Evolutionary conservation across 2,113 vertebrate genomes (phyloP), one percentile per base, ranked within the genome.

Genomic region (Aphelocoma coerulescens): DNA sequence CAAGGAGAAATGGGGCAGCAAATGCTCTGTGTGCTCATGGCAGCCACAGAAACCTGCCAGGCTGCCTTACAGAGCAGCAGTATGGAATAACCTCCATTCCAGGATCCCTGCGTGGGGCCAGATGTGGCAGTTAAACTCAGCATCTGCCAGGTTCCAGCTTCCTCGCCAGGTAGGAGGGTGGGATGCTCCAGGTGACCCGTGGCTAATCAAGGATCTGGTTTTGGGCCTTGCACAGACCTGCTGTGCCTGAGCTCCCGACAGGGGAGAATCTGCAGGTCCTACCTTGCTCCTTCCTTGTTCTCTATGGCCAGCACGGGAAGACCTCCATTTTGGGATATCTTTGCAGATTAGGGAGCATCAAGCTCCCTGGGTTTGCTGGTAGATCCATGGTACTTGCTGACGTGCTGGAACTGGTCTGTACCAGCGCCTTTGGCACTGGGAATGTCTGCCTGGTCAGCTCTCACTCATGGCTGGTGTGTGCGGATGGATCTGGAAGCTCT

Each of bases 281-380:
- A 30, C 30, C 49, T 46, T 54, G 43, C 80, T 82, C 46, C 26
- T 71, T 58, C 37, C 49, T 33, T 33, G 33, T 30, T 48, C 2
- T 65, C n/a, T 26, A 1, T 5, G 33, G 33, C 44, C 3, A 5
- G n/a, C 41, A 0, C 1, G 6, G 54, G 57, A 55, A 52, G 12
- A 77, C 37, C 66, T 52, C 32, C 2, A 0, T 61, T 84, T 74
- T 63, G 32, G 72, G 63, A 58, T 55, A 21, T 48, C 76, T 80
- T 11, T 84, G 58, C n/a, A 66, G 61, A 41, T 76, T 37, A 18
- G 2, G 43, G 63, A 84, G 41, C 41, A 14, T 28, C 2, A 2
- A 26, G 51, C 46, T 85, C n/a, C 23, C n/a, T 43, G 39, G 8
- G 28, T 88, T 48, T 81, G 30, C 43, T 37, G 10, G 20, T 52